Evolutionary conservation across 2,113 vertebrate genomes (phyloP).

Genomic region (Corvus cornix): DNA sequence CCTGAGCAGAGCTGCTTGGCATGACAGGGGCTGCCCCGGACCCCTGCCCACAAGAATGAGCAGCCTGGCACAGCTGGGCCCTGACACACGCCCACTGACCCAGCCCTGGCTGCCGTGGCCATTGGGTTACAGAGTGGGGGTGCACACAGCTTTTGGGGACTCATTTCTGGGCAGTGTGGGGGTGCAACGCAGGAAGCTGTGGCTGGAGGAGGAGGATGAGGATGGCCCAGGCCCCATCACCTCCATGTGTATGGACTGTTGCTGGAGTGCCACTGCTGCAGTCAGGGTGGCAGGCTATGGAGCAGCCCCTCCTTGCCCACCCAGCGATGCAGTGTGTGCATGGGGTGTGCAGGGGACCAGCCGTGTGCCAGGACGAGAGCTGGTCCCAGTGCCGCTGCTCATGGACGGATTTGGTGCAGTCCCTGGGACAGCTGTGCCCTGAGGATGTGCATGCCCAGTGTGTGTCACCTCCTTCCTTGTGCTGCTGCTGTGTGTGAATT

Average conservation of each 20-base stretch:
- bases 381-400: fast-evolving
- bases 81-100: fast-evolving
- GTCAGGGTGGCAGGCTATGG: not conserved
- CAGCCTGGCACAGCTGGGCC: fast-evolving
- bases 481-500: not conserved
- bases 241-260: fast-evolving
- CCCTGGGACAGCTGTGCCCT: not conserved
- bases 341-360: not conserved
- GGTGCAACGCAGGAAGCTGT: not conserved
- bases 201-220: not conserved
- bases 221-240: not conserved
- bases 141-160: not conserved
- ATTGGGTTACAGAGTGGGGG: not conserved
- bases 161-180: not conserved
- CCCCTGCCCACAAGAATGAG: fast-evolving
- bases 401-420: not conserved
- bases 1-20: fast-evolving
- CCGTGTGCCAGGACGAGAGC: fast-evolving
- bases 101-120: fast-evolving
- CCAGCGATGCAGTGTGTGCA: fast-evolving
- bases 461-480: not conserved
- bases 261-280: not conserved
- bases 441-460: fast-evolving
- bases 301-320: not conserved
- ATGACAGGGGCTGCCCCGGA: fast-evolving